Conservation (phyloP, 2,113 vertebrate genomes). For the Cheirogaleus medius region DNA sequence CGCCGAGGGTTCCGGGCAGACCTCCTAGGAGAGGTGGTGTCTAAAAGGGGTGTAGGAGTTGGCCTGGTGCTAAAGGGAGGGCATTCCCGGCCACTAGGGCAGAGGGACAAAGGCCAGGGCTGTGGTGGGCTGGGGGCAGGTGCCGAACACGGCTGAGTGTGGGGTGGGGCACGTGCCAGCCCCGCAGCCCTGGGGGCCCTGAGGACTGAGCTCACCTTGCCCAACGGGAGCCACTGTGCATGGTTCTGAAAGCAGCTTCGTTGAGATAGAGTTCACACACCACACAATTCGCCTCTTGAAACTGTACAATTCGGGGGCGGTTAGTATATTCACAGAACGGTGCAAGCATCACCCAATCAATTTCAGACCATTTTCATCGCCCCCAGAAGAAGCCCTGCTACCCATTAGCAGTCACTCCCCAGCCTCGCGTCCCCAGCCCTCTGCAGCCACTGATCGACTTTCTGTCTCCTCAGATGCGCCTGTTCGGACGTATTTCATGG, state of each 20-base stretch:
- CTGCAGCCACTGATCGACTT: neutral
- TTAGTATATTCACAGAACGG: neutral
- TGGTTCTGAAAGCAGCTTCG: neutral
- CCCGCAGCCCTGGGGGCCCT: fast-evolving
- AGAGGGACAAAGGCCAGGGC: neutral
- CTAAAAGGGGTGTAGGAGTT: neutral
- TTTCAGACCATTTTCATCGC: neutral
- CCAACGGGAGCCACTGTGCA: neutral
- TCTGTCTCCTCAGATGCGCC: neutral
- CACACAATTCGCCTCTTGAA: neutral
- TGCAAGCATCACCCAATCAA: neutral
- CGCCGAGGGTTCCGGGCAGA: neutral
- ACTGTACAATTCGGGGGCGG: neutral
- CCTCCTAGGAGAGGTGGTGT: neutral
- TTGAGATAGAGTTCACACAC: neutral
- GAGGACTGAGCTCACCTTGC: neutral
- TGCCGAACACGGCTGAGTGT: fast-evolving
- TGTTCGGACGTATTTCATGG: neutral
- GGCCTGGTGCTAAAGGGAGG: neutral
- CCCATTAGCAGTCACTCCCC: neutral
- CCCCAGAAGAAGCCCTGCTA: neutral
- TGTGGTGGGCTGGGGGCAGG: fast-evolving
- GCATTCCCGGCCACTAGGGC: neutral
- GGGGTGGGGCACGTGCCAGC: neutral
- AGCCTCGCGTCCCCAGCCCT: neutral